phyloP scores from a whole-genome alignment of 2,888 invertebrate genomes.

The Drosophila pseudotakahashii region DNA sequence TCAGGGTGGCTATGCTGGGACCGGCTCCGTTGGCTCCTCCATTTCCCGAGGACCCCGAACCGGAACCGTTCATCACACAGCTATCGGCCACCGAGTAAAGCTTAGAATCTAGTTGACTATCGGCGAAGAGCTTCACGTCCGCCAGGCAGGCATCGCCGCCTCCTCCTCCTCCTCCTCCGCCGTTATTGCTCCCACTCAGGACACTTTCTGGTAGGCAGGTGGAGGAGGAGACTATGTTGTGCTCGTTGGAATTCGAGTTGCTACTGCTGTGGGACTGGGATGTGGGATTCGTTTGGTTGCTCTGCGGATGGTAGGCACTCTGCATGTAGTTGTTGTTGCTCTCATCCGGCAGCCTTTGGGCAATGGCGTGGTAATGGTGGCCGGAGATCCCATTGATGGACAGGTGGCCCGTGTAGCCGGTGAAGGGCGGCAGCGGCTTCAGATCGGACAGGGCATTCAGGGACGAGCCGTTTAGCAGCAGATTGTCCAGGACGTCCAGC shows the following conservation, averaged over 20 bases:
- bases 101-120: conserved; percentile 85
- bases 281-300: conserved; percentile 67
- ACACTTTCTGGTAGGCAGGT: conserved; percentile 88
- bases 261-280: conserved; percentile 39
- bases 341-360: conserved; percentile 90
- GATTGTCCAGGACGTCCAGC: conserved; percentile 89
- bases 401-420: conserved; percentile 93
- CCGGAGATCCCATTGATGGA: conserved; percentile 95
- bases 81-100: conserved; percentile 86
- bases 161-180: conserved; percentile 29
- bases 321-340: conserved; percentile 90
- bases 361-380: conserved; percentile 94
- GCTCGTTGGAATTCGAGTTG: conserved; percentile 85
- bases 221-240: conserved; percentile 90
- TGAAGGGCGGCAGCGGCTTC: conserved; percentile 94
- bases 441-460: conserved; percentile 89
- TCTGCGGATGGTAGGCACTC: conserved; percentile 85
- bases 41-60: conserved; percentile 4
- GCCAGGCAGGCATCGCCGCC: conserved; percentile 85
- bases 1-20: conserved; percentile 55
- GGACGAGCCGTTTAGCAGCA: conserved; percentile 86
- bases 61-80: conserved; percentile 79
- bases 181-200: conserved; percentile 81
- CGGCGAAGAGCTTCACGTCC: conserved; percentile 87
- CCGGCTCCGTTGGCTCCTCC: conserved; percentile 49